Conservation (phyloP, 2,888 invertebrate genomes). For the Molorchus minor region DNA sequence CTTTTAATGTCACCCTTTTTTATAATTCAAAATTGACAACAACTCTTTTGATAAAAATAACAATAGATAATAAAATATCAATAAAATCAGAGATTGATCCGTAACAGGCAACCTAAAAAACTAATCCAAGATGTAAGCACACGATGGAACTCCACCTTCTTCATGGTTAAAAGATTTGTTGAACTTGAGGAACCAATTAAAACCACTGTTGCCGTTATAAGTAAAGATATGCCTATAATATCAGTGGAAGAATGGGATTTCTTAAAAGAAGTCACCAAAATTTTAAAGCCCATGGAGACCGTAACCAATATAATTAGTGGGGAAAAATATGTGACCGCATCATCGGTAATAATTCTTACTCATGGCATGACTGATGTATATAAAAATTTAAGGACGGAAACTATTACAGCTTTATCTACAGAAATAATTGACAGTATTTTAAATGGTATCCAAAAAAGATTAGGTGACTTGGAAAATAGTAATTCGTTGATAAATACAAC, state of each 20-base stretch:
- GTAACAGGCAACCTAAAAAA: too few species aligned
- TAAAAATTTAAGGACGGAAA: slow-evolving; percentile 22
- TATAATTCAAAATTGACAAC: too few species aligned
- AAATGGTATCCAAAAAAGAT: slow-evolving; percentile 27
- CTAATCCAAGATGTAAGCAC: slow-evolving; percentile 36
- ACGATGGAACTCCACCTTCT: slow-evolving; percentile 39
- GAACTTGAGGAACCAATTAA: slow-evolving; percentile 32
- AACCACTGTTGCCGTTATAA: slow-evolving; percentile 34
- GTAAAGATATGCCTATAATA: slow-evolving; percentile 32
- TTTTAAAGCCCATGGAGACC: slow-evolving; percentile 41
- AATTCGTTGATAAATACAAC: slow-evolving; percentile 32
- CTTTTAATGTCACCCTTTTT: too few species aligned
- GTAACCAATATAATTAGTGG: slow-evolving; percentile 39
- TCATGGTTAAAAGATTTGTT: slow-evolving; percentile 28
- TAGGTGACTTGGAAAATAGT: slow-evolving; percentile 36
- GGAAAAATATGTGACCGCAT: slow-evolving; percentile 38
- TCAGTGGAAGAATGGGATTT: slow-evolving; percentile 33
- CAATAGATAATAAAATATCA: too few species aligned
- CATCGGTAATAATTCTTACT: slow-evolving; percentile 39
- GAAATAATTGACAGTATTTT: slow-evolving; percentile 18
- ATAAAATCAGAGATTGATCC: too few species aligned
- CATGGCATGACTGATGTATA: not conserved
- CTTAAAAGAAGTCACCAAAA: slow-evolving; percentile 30
- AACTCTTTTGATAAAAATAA: too few species aligned
- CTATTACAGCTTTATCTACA: not conserved